These are phyloP conservation scores for Aythya baeri DNA, from an alignment of 2,113 vertebrate genomes.

Conservation along the genomic window DNA sequence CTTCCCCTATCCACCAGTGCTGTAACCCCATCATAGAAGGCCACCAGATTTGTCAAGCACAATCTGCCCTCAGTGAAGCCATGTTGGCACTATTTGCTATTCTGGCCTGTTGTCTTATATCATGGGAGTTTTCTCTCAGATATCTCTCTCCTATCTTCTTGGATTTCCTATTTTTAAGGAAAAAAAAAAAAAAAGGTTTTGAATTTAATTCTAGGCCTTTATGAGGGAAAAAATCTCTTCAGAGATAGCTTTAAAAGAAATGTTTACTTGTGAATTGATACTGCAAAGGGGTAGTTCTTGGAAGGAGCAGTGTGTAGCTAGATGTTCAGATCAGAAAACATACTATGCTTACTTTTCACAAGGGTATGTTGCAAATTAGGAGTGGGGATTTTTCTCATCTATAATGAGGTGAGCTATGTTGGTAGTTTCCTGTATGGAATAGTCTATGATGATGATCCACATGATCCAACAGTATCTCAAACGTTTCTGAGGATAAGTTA, in stretches of 20 bases:
- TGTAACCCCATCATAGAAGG: no score
- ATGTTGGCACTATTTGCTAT: background rate
- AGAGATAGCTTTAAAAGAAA: background rate
- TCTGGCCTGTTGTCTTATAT: background rate
- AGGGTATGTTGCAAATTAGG: background rate
- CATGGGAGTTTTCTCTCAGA: background rate
- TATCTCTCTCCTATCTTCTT: background rate
- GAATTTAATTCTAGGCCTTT: background rate
- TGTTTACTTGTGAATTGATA: background rate
- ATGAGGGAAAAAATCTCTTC: background rate
- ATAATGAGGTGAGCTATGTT: background rate
- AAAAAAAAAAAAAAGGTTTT: background rate
- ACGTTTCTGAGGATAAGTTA: background rate
- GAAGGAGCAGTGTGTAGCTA: background rate
- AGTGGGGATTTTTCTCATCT: background rate
- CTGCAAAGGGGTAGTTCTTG: background rate
- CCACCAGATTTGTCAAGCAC: no score
- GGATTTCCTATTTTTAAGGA: background rate
- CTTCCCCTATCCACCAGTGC: no score
- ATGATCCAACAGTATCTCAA: background rate
- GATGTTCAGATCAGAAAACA: background rate
- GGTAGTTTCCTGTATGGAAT: background rate
- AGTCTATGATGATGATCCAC: rapidly evolving
- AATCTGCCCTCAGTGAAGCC: no score
- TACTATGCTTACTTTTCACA: rapidly evolving